Evolutionary conservation across 92 coral and sea anemone species (phyloP).

Genomic region (Chrysogorgia sp.): DNA sequence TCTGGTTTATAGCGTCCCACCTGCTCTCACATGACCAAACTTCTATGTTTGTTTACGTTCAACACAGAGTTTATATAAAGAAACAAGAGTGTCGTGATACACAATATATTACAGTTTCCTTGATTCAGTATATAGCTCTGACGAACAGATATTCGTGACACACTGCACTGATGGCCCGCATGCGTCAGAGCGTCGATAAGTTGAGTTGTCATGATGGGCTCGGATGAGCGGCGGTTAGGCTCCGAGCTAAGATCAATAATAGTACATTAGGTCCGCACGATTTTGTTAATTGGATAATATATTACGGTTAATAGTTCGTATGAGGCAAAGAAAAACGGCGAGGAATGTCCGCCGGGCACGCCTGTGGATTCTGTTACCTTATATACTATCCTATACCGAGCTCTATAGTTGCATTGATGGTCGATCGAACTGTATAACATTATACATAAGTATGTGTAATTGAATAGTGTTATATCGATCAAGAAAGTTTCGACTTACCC

Average conservation of each 20-base stretch:
- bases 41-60: slow-evolving; percentile 5
- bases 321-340: neutral
- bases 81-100: neutral
- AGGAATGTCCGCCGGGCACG: neutral
- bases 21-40: slow-evolving; percentile 26
- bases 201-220: neutral
- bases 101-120: no score
- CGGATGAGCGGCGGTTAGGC: slow-evolving; percentile 12
- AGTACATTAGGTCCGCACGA: slow-evolving; percentile 26
- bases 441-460: neutral
- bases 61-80: neutral
- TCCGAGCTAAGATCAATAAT: slow-evolving; percentile 32
- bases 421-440: neutral
- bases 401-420: no score
- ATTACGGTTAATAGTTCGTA: slow-evolving; percentile 24
- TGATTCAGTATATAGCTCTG: no score
- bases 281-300: slow-evolving; percentile 37
- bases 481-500: slow-evolving; percentile 17
- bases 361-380: neutral
- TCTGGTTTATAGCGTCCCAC: slow-evolving; percentile 5
- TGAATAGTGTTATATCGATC: no score
- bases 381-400: no score
- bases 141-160: no score
- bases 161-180: no score
- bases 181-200: no score